Evolutionary conservation across 2,797 vertebrate genomes (phyloP).

Genomic region (Phoebastria nigripes): DNA sequence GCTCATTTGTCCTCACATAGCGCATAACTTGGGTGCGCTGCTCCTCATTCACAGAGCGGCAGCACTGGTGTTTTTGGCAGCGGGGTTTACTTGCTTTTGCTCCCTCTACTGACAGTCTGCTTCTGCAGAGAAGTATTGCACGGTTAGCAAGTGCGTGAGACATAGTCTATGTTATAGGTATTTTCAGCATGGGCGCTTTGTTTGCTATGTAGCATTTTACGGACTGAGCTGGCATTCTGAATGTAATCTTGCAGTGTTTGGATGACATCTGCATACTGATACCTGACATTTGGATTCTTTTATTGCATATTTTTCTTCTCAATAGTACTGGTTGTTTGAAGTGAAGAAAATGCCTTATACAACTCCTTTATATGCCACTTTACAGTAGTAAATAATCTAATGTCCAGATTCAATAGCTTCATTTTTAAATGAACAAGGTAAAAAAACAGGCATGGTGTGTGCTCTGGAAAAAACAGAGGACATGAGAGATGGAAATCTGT

Average conservation of each 20-base stretch:
- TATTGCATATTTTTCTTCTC: neutral
- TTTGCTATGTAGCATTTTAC: neutral
- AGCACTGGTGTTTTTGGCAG: neutral
- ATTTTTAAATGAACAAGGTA: neutral
- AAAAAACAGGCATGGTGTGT: neutral
- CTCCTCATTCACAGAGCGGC: rapidly evolving
- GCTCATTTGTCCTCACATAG: rapidly evolving
- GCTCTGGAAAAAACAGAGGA: neutral
- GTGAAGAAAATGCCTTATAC: neutral
- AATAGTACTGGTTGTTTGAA: neutral
- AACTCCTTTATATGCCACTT: neutral
- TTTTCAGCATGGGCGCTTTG: neutral
- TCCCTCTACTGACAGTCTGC: neutral
- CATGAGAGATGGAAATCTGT: neutral
- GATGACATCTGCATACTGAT: rapidly evolving
- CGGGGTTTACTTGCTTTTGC: neutral
- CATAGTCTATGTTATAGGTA: rapidly evolving
- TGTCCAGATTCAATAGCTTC: neutral
- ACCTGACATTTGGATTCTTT: neutral
- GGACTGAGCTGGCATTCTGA: too few species aligned
- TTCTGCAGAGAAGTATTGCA: neutral
- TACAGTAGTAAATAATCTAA: neutral
- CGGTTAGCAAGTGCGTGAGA: rapidly evolving
- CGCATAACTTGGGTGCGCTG: too few species aligned
- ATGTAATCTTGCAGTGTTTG: neutral